These are phyloP conservation scores for Siniperca chuatsi DNA, from an alignment of 2,113 vertebrate species.

Conservation along the genomic window DNA sequence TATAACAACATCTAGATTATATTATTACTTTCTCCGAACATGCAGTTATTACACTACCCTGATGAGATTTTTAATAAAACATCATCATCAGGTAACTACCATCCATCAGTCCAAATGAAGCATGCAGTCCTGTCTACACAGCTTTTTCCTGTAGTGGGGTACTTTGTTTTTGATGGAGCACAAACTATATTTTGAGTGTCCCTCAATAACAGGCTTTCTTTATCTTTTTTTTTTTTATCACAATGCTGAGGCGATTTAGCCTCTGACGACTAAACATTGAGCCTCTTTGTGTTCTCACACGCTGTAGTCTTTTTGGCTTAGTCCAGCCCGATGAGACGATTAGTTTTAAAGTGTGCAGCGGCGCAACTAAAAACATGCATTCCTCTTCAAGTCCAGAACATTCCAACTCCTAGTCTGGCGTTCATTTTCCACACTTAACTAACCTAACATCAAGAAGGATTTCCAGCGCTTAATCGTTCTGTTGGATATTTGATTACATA, in stretches of 20 bases:
- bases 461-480: slow-evolving; percentile 47
- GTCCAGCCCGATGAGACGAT: slow-evolving; percentile 51
- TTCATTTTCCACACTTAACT: slow-evolving; percentile 55
- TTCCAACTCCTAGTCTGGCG: slow-evolving; percentile 75
- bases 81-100: slow-evolving; percentile 45
- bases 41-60: slow-evolving; percentile 68
- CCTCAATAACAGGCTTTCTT: slow-evolving; percentile 33
- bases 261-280: slow-evolving; percentile 51
- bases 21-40: slow-evolving; percentile 59
- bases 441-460: slow-evolving; percentile 36
- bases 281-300: slow-evolving; percentile 54
- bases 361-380: slow-evolving; percentile 71
- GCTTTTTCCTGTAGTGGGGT: slow-evolving; percentile 38
- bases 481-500: slow-evolving; percentile 38
- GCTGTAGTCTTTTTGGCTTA: slow-evolving; percentile 43
- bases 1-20: slow-evolving; percentile 62
- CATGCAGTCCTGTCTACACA: slow-evolving; percentile 66
- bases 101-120: slow-evolving; percentile 55
- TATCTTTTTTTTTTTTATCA: slow-evolving; percentile 33
- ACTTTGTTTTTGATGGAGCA: slow-evolving; percentile 53
- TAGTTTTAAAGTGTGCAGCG: slow-evolving; percentile 58
- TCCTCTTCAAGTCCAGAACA: slow-evolving; percentile 77
- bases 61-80: slow-evolving; percentile 31
- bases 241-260: slow-evolving; percentile 38
- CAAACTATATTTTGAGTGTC: slow-evolving; percentile 46